These are phyloP conservation scores for Urocynchramus pylzowi DNA, from an alignment of 2,113 vertebrate species.

Conservation along the genomic window DNA sequence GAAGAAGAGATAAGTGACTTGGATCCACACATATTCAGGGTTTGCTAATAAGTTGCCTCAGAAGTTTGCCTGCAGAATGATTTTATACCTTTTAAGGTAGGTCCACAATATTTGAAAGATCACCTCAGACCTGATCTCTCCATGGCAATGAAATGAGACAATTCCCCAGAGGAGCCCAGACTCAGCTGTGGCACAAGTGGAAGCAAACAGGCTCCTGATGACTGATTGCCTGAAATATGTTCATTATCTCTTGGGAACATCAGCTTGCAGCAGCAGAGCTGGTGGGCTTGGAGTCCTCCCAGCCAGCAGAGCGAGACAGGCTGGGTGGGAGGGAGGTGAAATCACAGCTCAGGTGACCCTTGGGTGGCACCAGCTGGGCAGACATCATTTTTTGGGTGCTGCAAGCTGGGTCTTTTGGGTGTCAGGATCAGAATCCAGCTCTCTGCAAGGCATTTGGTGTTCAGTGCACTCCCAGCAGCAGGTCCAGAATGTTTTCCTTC, in stretches of 20 bases:
- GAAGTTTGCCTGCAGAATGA: neutral
- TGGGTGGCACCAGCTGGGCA: neutral
- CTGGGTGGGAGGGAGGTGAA: neutral
- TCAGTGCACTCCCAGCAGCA: neutral
- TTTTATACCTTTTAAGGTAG: neutral
- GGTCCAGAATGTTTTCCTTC: neutral
- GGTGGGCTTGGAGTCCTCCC: neutral
- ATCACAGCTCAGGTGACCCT: neutral
- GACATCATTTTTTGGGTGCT: neutral
- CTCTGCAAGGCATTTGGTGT: neutral
- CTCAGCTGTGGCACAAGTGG: neutral
- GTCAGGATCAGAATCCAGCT: neutral
- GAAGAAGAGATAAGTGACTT: neutral
- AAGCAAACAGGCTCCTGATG: neutral
- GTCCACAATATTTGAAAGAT: neutral
- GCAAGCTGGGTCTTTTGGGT: neutral
- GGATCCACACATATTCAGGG: neutral
- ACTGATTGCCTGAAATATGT: neutral
- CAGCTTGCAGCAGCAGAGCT: neutral
- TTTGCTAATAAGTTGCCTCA: neutral
- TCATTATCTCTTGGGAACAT: neutral
- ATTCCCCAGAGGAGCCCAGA: neutral
- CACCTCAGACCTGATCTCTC: neutral
- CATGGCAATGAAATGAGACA: neutral
- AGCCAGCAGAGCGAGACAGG: fast-evolving